Percentiles rank a stretch among this genome's conserved stretches.
Evolutionary conservation across 2,113 vertebrate genomes (phyloP).

Genomic region (Aspiorhynchus laticeps): DNA sequence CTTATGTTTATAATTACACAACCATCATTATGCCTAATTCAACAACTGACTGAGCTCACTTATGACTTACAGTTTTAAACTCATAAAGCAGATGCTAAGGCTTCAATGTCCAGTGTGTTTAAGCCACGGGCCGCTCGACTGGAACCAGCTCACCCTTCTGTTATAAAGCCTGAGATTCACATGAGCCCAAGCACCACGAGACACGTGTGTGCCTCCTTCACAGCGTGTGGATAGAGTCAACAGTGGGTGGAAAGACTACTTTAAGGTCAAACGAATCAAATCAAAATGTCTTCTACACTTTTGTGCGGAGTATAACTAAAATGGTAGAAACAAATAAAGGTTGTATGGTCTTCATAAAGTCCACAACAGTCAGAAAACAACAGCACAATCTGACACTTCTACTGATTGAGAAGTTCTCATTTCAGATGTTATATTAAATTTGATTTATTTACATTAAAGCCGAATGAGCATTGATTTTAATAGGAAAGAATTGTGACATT

Average conservation of each 20-base stretch:
- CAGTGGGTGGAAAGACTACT: not conserved
- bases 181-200: not conserved
- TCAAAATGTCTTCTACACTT: not conserved
- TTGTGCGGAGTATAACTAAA: not conserved
- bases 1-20: not conserved
- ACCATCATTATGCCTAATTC: not conserved
- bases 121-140: not conserved
- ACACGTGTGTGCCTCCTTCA: not conserved
- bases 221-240: not conserved
- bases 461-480: not conserved
- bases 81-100: not conserved
- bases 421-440: not conserved
- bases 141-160: too few relatives aligned
- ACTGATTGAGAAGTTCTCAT: not conserved
- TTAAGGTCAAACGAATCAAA: not conserved
- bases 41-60: not conserved
- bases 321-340: not conserved
- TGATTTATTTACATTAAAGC: not conserved
- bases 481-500: not conserved
- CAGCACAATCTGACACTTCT: not conserved
- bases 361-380: not conserved
- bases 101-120: not conserved
- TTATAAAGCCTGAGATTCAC: not conserved
- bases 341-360: not conserved
- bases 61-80: not conserved